Evolutionary conservation across 1,140 invertebrate species (phyloP), one percentile per base, ranked within the genome.

Genomic region (Pseudomyrmex gracilis): DNA sequence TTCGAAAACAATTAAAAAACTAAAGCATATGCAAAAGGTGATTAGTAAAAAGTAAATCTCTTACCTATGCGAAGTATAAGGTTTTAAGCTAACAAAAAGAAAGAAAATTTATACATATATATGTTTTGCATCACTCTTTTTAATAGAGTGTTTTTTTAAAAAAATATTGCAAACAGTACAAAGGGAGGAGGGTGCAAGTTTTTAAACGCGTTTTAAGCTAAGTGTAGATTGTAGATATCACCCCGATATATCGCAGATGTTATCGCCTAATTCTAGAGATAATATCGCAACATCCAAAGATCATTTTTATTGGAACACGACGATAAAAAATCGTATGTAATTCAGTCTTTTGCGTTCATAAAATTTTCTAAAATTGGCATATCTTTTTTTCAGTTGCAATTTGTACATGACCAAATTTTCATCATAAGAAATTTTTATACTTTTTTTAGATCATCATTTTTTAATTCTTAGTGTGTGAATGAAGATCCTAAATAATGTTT

Each of bases 301-400:
- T 49, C 17, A 80, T 60, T 22, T 60, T 22, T 80, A 71, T 60
- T 58, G 43, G 43, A 80, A 80, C 17, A 73, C 64, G 55, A 51
- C 13, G 57, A 86, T 77, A 55, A 43, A 55, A 61, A 68, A 10
- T 80, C 74, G 60, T 45, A 74, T 58, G 45, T 68, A 60, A 78
- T 73, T 87, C 86, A 87, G 86, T 87, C 86, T 84, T 87, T 73
- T 47, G 34, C 2, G 12, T 71, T 24, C 24, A 61, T 86, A 83
- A 17, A 77, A 77, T 64, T 83, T 83, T 83, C 15, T n/a, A 51
- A 86, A 53, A 86, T 45, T 53, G 47, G 49, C 4, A 15, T 68
- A 34, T 70, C 5, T 53, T 20, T 12, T 12, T 20, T 34, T 80
- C 10, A 63, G 2, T 34, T 34, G 34, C 9, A 13, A 49, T 67